phyloP scores from a whole-genome alignment of 2,888 invertebrate species.

The Drosophila fulvimacula region DNA sequence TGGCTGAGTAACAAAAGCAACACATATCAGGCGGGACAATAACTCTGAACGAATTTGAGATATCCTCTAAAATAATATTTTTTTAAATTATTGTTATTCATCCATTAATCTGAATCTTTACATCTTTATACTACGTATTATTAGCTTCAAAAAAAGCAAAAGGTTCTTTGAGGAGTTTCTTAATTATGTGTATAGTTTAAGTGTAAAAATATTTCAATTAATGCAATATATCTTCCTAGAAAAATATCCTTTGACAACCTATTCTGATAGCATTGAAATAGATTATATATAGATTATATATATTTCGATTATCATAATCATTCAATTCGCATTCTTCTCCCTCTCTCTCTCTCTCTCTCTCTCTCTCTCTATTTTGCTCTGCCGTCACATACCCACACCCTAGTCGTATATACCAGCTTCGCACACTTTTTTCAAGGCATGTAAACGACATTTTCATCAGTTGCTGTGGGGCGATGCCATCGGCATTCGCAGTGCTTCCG shows the following conservation, averaged over 20 bases:
- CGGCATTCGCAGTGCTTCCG: constrained; percentile 75
- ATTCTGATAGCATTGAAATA: too few species aligned
- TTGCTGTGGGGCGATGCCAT: constrained; percentile 56
- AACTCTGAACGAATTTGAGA: not conserved
- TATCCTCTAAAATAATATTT: not conserved
- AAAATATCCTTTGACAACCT: too few species aligned
- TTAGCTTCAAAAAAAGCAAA: too few species aligned
- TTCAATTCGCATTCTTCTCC: too few species aligned
- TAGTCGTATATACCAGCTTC: not conserved
- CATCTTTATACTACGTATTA: too few species aligned
- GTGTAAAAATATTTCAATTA: too few species aligned
- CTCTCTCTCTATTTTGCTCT: not conserved
- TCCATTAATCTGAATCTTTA: not conserved
- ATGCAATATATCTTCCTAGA: too few species aligned
- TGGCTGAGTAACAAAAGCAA: constrained; percentile 26
- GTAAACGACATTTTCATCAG: constrained; percentile 43
- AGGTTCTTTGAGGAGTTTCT: too few species aligned
- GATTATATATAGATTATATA: too few species aligned
- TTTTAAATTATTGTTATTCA: too few species aligned
- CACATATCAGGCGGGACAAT: constrained; percentile 5
- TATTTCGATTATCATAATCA: too few species aligned
- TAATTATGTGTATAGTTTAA: too few species aligned
- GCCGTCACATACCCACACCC: not conserved
- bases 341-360: not conserved
- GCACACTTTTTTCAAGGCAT: not conserved